These are phyloP conservation scores for Saccostrea cuccullata DNA, from an alignment of 1,140 invertebrate genomes.

Conservation along the genomic window DNA sequence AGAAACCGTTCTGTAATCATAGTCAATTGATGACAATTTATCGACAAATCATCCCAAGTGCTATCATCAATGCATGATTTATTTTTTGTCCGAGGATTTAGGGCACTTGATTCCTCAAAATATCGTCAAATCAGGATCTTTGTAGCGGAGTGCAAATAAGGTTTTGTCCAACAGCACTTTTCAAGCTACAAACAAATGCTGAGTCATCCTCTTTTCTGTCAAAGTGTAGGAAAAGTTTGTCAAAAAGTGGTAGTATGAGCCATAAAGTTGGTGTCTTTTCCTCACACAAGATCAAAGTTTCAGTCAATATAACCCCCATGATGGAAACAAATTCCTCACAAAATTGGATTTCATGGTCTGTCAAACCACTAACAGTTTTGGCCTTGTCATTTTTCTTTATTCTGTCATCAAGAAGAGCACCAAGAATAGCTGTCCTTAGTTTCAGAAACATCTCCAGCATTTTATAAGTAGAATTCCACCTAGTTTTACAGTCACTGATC, in stretches of 20 bases:
- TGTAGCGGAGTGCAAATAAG: neutral
- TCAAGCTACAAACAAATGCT: neutral
- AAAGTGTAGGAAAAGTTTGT: neutral
- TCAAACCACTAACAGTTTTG: neutral
- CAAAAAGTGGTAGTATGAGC: slow-evolving; percentile 17
- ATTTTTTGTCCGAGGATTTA: neutral
- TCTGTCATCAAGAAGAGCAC: slow-evolving; percentile 29
- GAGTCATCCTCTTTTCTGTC: neutral
- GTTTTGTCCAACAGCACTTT: slow-evolving; percentile 3
- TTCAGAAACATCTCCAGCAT: slow-evolving; percentile 37
- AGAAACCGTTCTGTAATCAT: neutral
- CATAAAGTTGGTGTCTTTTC: slow-evolving; percentile 3
- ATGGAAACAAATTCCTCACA: slow-evolving; percentile 37
- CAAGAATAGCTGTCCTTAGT: slow-evolving; percentile 37
- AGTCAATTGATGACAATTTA: neutral
- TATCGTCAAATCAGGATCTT: neutral
- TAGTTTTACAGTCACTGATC: slow-evolving; percentile 40
- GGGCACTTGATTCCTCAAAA: neutral
- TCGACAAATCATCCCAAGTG: neutral
- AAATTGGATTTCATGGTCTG: slow-evolving; percentile 9
- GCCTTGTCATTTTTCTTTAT: slow-evolving; percentile 27
- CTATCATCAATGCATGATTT: neutral
- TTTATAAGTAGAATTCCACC: slow-evolving; percentile 23
- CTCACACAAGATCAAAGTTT: slow-evolving; percentile 2
- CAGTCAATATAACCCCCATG: slow-evolving; percentile 30